Evolutionary conservation across 2,888 invertebrate species (phyloP), one percentile per base, ranked within the genome.

Genomic region (Netelia virgata): DNA sequence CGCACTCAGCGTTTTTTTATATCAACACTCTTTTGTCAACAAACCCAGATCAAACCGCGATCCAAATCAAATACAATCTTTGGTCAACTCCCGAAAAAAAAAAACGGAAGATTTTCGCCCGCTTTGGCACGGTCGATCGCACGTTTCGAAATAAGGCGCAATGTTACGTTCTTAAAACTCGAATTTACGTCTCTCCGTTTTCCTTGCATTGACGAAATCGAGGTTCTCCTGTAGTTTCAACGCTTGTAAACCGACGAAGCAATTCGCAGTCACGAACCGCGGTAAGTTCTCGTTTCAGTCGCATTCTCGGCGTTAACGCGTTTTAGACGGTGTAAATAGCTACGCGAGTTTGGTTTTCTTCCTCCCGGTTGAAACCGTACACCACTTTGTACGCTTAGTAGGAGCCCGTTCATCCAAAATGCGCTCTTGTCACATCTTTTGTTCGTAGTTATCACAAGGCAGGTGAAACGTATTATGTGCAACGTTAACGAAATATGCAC

Each of bases 221-320:
- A 36, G 36, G 36, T 47, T 14, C 47, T 47, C 1, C 11, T 10
- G 47, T 47, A 14, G 47, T 47, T 47, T 10, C 14, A 3, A 47
- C 11, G 2, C 11, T 14, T 47, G 47, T 47, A 47, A 47, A 47
- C 47, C 14, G 14, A 47, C 3, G 47, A 47, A 14, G 3, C 47
- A 47, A 14, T 14, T 14, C 14, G 14, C 8, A 69, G 53, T 36
- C 53, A 36, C 55, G 50, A 11, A 50, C 9, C 20, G 16, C 63
- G 16, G 28, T 28, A 36, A 63, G 10, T 23, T 63, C 63, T 36
- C 50, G 63, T 74, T 63, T 74, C 61, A 63, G n/a, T 74, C 61
- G 50, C 63, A 74, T 74, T 74, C 63, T 28, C 36, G 50, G 61
- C 61, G 73, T 74, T 61, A 74, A 50, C 28, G 50, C 36, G 36